A percentile compares a stretch with the other conserved stretches of the same genome.
phyloP scores from a whole-genome alignment of 2,888 invertebrate genomes.

The Stenolophus ochropezus region DNA sequence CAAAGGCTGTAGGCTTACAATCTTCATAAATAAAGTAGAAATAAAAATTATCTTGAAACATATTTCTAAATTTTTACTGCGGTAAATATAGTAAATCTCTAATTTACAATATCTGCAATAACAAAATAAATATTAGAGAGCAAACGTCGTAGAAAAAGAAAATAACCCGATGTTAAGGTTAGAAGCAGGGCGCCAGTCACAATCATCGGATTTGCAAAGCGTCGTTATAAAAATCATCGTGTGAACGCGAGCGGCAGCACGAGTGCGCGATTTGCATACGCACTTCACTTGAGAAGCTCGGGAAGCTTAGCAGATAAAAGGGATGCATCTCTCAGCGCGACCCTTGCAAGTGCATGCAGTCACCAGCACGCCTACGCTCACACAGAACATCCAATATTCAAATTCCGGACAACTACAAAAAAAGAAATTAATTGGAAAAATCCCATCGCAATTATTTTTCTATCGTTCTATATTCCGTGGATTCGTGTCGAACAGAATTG shows the following conservation, averaged over 20 bases:
- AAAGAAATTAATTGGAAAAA: too few species aligned
- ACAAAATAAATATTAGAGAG: too few species aligned
- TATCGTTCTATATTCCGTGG: too few species aligned
- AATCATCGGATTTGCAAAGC: not conserved
- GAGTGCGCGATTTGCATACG: constrained; percentile 28
- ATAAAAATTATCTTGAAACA: too few species aligned
- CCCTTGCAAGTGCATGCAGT: constrained; percentile 13
- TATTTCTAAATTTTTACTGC: too few species aligned
- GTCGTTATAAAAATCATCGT: constrained; percentile 57
- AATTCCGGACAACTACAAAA: not conserved
- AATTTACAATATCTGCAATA: too few species aligned
- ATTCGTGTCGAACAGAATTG: too few species aligned
- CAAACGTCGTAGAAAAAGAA: too few species aligned
- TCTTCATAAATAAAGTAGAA: too few species aligned
- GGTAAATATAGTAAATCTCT: too few species aligned
- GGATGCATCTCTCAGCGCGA: constrained; percentile 36
- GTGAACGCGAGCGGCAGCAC: constrained; percentile 38
- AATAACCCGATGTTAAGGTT: not conserved
- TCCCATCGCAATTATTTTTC: too few species aligned
- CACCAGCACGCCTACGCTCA: not conserved
- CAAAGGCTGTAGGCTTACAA: too few species aligned
- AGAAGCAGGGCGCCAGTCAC: not conserved
- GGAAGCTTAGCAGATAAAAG: constrained; percentile 38
- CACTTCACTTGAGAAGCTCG: constrained; percentile 36
- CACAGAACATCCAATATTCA: not conserved